Evolutionary conservation across 2,888 invertebrate species (phyloP).

Genomic region (Pseudeuparius sepicola): DNA sequence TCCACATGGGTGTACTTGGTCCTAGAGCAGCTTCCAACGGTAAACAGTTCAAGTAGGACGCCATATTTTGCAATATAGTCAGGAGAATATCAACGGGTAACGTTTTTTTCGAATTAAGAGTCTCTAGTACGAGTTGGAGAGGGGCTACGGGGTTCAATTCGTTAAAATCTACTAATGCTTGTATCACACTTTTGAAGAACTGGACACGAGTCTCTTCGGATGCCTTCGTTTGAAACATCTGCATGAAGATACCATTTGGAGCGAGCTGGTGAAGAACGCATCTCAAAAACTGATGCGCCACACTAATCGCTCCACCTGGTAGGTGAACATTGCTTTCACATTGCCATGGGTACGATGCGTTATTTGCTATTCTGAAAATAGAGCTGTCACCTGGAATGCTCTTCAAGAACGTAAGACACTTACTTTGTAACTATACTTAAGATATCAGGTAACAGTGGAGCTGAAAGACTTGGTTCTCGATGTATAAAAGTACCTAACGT

Average conservation of each 20-base stretch:
- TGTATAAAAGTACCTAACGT: slow-evolving; percentile 93
- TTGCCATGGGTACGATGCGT: slow-evolving; percentile 82
- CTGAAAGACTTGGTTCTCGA: slow-evolving; percentile 90
- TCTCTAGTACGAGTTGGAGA: slow-evolving; percentile 78
- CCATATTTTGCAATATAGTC: slow-evolving; percentile 80
- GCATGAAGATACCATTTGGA: slow-evolving; percentile 92
- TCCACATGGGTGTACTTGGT: slow-evolving; percentile 63
- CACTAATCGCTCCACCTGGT: slow-evolving; percentile 90
- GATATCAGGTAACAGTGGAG: slow-evolving; percentile 85
- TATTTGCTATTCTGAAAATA: slow-evolving; percentile 60
- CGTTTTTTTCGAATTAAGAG: slow-evolving; percentile 67
- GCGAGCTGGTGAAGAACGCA: slow-evolving; percentile 95
- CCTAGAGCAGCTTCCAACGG: slow-evolving; percentile 69
- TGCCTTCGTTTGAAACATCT: slow-evolving; percentile 85
- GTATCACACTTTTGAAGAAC: slow-evolving; percentile 90
- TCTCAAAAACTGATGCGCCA: slow-evolving; percentile 93
- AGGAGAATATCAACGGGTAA: slow-evolving; percentile 61
- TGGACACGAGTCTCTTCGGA: slow-evolving; percentile 63
- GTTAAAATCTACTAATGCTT: slow-evolving; percentile 89
- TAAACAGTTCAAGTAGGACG: slow-evolving; percentile 86
- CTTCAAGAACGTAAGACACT: slow-evolving; percentile 9
- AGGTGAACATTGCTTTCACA: slow-evolving; percentile 77
- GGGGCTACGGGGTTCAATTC: slow-evolving; percentile 94
- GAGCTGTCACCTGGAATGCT: too few species aligned
- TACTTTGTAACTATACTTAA: slow-evolving; percentile 82